Evolutionary conservation across 2,113 vertebrate genomes (phyloP), one percentile per base, ranked within the genome.

Genomic region (cattle (Bos taurus)): DNA sequence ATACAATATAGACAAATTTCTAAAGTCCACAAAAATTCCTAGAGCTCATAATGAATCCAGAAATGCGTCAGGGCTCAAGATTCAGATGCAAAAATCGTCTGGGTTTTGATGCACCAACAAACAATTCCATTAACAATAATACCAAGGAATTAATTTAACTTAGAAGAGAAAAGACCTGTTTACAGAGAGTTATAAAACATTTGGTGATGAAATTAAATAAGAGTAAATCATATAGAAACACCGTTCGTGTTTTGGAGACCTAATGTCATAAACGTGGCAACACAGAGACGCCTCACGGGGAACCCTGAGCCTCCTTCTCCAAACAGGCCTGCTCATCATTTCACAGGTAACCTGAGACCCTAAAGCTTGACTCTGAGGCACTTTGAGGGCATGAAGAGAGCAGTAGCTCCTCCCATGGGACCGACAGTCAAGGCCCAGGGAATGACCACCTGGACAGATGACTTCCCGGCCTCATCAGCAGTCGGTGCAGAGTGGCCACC

Each of bases 181-280:
- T 71, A 71, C 10, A 2, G 67, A 71, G 19, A 40, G 67, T 23
- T 71, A 6, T 12, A 13, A 71, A 40, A 12, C 67, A 71, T 40
- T 6, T 71, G n/a, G 67, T 40, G 10, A 71, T 40, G n/a, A 13
- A 40, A 13, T 12, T 71, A 71, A 71, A 23, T n/a, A 40, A 23
- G n/a, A 71, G 5, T 5, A 71, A 40, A 12, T 40, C 67, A 71
- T 3, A 23, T 12, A 40, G n/a, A 40, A 71, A 71, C 2, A 71
- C n/a, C 11, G 67, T 40, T 6, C 23, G 67, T 23, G n/a, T 40
- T 71, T 71, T 40, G n/a, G 67, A 71, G 19, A 40, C 67, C 36
- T 23, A 3, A 40, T 12, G 33, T 36, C 17, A 0, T 21, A 23
- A 36, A 12, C 4, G 1, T 11, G 67, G 67, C n/a, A 67, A 36